Percentiles rank a stretch among this genome's conserved stretches.
These are phyloP conservation scores for Philhelius pedissequus DNA, from an alignment of 2,888 invertebrate species.

Conservation along the genomic window DNA sequence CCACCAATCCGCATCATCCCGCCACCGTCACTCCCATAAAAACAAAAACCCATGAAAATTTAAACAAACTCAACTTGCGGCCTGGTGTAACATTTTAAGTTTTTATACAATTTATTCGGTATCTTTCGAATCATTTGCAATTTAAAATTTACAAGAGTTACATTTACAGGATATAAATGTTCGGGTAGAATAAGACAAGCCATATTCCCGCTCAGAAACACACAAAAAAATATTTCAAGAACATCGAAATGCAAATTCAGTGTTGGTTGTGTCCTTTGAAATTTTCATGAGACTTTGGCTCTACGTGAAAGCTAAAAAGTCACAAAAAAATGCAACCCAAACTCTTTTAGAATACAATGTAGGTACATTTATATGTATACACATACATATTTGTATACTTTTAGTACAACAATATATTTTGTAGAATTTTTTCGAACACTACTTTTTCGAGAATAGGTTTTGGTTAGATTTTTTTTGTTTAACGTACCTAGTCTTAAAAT, in stretches of 20 bases:
- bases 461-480: background rate
- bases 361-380: background rate
- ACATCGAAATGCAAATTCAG: constrained; percentile 52
- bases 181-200: constrained; percentile 52
- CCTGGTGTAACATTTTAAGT: constrained; percentile 30
- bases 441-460: constrained; percentile 12
- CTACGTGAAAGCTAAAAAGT: constrained; percentile 35
- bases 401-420: constrained; percentile 63
- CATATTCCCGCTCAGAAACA: background rate
- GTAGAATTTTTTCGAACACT: constrained; percentile 7
- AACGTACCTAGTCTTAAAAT: constrained; percentile 13
- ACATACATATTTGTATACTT: background rate
- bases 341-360: constrained; percentile 25
- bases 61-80: constrained; percentile 50
- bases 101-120: constrained; percentile 36
- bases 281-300: constrained; percentile 59
- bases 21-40: no score
- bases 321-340: constrained; percentile 44
- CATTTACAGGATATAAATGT: constrained; percentile 10
- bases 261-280: constrained; percentile 56
- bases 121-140: constrained; percentile 61
- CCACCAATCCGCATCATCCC: no score
- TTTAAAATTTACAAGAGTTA: constrained; percentile 61
- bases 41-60: constrained; percentile 9
- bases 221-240: constrained; percentile 29